A percentile compares a stretch with the other conserved stretches of the same genome.
Conservation (phyloP, 2,797 vertebrate genomes). For the Mallotus villosus region DNA sequence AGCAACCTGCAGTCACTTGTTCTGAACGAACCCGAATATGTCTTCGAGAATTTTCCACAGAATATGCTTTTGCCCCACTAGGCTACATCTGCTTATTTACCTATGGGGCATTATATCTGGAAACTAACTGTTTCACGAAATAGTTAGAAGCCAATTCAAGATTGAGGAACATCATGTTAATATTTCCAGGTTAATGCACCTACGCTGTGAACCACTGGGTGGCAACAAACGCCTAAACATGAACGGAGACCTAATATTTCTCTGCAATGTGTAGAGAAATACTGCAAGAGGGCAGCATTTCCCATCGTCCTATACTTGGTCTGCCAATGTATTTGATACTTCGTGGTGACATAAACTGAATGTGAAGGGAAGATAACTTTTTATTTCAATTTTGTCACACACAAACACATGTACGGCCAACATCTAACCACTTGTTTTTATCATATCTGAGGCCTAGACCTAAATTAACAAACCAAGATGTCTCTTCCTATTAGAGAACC, state of each 20-base stretch:
- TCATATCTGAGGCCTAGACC: background rate
- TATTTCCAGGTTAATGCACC: background rate
- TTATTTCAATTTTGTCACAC: conserved; percentile 9
- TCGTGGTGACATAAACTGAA: background rate
- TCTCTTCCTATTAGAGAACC: background rate
- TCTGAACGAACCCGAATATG: no score
- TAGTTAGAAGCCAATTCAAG: no score
- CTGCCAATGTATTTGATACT: no score
- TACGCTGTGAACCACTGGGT: conserved; percentile 39
- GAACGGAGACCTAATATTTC: background rate
- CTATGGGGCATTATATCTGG: no score
- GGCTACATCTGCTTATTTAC: no score
- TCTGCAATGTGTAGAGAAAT: background rate
- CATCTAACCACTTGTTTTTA: conserved; percentile 17
- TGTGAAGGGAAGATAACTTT: background rate
- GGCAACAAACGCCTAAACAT: conserved; percentile 41
- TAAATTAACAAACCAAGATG: conserved; percentile 11
- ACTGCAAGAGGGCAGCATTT: background rate
- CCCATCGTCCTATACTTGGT: background rate
- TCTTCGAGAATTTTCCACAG: no score
- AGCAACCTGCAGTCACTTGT: conserved; percentile 34
- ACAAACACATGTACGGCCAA: conserved; percentile 15
- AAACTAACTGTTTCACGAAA: no score
- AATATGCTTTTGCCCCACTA: no score
- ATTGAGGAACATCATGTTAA: background rate